Evolutionary conservation across 2,113 vertebrate genomes (phyloP).

Genomic region (Triplophysa tibetana): DNA sequence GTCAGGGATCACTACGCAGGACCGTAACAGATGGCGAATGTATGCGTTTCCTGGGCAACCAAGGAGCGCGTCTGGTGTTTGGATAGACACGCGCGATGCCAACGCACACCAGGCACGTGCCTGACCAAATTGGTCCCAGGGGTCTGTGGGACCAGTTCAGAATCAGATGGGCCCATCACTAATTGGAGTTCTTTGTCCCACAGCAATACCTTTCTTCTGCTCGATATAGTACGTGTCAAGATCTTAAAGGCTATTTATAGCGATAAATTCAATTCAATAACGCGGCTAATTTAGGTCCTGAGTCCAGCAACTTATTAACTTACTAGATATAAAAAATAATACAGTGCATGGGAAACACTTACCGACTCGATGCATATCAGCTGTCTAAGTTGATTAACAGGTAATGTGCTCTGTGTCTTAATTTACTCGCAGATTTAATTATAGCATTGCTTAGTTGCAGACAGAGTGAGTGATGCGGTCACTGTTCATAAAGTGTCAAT

Average conservation of each 20-base stretch:
- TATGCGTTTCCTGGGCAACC: conserved; percentile 76
- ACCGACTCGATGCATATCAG: background rate
- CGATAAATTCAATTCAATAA: too few species aligned
- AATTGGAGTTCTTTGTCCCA: conserved; percentile 59
- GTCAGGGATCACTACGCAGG: conserved; percentile 66
- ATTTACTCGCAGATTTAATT: conserved; percentile 48
- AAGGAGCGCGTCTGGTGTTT: conserved; percentile 57
- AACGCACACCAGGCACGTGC: conserved; percentile 56
- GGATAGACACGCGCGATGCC: conserved; percentile 41
- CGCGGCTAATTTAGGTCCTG: background rate
- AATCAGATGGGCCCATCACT: conserved; percentile 73
- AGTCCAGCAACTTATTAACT: background rate
- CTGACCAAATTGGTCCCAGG: conserved; percentile 84
- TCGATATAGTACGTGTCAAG: background rate
- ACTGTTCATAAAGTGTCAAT: conserved; percentile 51
- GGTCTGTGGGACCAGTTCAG: conserved; percentile 66
- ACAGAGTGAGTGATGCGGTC: conserved; percentile 5
- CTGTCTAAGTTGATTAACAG: conserved; percentile 30
- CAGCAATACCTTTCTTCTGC: background rate
- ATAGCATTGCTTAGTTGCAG: conserved; percentile 7
- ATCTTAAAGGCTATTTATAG: too few species aligned
- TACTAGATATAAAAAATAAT: background rate
- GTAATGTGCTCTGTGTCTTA: conserved; percentile 35
- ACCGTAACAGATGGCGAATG: conserved; percentile 70
- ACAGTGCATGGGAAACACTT: background rate